Conservation (phyloP, 2,888 invertebrate genomes). For the Eupsilia transversa region DNA sequence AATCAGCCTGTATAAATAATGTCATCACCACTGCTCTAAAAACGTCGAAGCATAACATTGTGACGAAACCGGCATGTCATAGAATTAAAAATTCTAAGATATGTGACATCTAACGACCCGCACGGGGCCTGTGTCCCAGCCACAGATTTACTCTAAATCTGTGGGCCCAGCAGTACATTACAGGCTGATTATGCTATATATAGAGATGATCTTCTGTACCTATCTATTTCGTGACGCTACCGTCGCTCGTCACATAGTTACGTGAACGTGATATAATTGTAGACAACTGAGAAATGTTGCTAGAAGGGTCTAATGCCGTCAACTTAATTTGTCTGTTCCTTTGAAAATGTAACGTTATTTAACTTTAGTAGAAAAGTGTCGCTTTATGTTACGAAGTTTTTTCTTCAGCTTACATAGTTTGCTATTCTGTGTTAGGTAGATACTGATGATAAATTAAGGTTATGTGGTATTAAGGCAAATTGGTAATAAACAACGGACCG, state of each 20-base stretch:
- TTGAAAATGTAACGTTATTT: conserved; percentile 32
- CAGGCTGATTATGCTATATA: not conserved
- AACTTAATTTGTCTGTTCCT: conserved; percentile 37
- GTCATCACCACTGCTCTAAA: no score
- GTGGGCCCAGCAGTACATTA: no score
- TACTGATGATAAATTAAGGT: conserved; percentile 12
- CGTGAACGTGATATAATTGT: conserved; percentile 46
- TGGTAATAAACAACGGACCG: conserved; percentile 16
- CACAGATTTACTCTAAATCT: no score
- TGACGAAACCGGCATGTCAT: no score
- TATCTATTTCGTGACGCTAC: not conserved
- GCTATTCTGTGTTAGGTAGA: not conserved
- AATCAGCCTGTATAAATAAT: no score
- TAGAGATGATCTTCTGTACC: not conserved
- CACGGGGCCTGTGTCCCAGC: no score
- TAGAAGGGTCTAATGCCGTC: conserved; percentile 31
- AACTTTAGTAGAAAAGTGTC: conserved; percentile 4
- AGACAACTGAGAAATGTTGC: conserved; percentile 43
- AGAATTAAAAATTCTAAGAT: no score
- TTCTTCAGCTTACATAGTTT: not conserved
- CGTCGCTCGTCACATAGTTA: conserved; percentile 28
- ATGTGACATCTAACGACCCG: no score
- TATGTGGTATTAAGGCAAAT: conserved; percentile 19
- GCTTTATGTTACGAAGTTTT: not conserved
- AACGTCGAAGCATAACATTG: no score